These are phyloP conservation scores for Leucoraja ocellata DNA, from an alignment of 2,797 vertebrate genomes.

Conservation along the genomic window DNA sequence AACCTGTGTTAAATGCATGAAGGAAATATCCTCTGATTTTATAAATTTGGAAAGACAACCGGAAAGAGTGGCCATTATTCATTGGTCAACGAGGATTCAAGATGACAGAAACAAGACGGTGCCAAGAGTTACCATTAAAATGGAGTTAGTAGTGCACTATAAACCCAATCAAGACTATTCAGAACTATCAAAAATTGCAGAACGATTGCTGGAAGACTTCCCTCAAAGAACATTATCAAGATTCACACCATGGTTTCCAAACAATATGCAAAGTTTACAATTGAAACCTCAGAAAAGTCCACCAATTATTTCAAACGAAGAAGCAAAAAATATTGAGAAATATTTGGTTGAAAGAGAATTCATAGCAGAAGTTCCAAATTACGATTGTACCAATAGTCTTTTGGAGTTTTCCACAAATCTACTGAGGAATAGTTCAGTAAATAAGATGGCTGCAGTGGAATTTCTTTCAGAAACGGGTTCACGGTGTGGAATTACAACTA, in stretches of 20 bases:
- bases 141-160: slow-evolving; percentile 80
- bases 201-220: slow-evolving; percentile 70
- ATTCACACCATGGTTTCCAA: slow-evolving; percentile 78
- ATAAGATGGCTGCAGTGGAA: slow-evolving; percentile 37
- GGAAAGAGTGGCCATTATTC: background rate
- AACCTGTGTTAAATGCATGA: slow-evolving; percentile 50
- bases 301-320: slow-evolving; percentile 61
- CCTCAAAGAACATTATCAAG: slow-evolving; percentile 57
- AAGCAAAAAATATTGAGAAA: slow-evolving; percentile 50
- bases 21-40: slow-evolving; percentile 45
- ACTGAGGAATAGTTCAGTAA: slow-evolving; percentile 42
- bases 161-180: slow-evolving; percentile 54
- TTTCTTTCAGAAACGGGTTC: background rate
- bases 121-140: slow-evolving; percentile 48
- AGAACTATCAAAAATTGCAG: slow-evolving; percentile 60
- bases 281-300: slow-evolving; percentile 70
- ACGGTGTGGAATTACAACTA: slow-evolving; percentile 42
- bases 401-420: slow-evolving; percentile 56
- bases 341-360: slow-evolving; percentile 46
- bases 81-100: background rate
- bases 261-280: slow-evolving; percentile 54
- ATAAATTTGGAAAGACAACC: background rate
- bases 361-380: slow-evolving; percentile 45
- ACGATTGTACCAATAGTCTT: slow-evolving; percentile 55
- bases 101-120: background rate